Percentiles rank a stretch among this genome's conserved stretches.
These are phyloP conservation scores for Lycia hirtaria DNA, from an alignment of 2,888 invertebrate species.

Conservation along the genomic window DNA sequence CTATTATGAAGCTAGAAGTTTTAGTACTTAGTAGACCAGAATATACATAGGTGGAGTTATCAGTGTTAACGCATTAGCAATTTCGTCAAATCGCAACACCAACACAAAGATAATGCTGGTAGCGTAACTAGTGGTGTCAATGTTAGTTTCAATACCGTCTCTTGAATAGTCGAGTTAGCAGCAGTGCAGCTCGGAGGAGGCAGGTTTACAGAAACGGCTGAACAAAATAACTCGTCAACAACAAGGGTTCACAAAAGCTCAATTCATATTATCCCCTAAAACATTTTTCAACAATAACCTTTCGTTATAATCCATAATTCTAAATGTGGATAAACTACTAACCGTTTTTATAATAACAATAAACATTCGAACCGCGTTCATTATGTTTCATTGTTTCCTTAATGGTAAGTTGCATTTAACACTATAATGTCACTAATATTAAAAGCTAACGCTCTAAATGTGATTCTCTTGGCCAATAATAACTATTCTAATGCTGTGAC, in stretches of 20 bases:
- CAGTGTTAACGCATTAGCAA: too few species aligned
- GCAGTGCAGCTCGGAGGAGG: neutral
- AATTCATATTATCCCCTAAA: constrained; percentile 82
- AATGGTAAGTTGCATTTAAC: constrained; percentile 73
- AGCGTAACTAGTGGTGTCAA: neutral
- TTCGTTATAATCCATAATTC: constrained; percentile 74
- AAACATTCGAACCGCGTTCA: constrained; percentile 79
- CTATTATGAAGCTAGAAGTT: too few species aligned
- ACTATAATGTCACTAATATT: constrained; percentile 85
- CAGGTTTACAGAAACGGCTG: constrained; percentile 29
- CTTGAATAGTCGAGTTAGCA: neutral
- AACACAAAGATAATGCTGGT: too few species aligned
- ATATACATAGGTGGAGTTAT: too few species aligned
- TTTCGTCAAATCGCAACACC: too few species aligned
- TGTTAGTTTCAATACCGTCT: neutral
- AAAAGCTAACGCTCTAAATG: constrained; percentile 75
- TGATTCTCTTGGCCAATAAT: constrained; percentile 64
- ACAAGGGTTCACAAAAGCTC: constrained; percentile 80
- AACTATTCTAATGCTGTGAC: constrained; percentile 45
- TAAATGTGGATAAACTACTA: constrained; percentile 83
- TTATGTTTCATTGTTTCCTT: constrained; percentile 65
- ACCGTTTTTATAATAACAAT: constrained; percentile 80
- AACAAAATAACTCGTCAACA: constrained; percentile 67
- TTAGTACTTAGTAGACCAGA: too few species aligned
- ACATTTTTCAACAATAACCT: constrained; percentile 84